Percentiles rank a stretch among this genome's conserved stretches.
These are phyloP conservation scores for Fragum fragum DNA, from an alignment of 2,888 invertebrate species.

Conservation along the genomic window DNA sequence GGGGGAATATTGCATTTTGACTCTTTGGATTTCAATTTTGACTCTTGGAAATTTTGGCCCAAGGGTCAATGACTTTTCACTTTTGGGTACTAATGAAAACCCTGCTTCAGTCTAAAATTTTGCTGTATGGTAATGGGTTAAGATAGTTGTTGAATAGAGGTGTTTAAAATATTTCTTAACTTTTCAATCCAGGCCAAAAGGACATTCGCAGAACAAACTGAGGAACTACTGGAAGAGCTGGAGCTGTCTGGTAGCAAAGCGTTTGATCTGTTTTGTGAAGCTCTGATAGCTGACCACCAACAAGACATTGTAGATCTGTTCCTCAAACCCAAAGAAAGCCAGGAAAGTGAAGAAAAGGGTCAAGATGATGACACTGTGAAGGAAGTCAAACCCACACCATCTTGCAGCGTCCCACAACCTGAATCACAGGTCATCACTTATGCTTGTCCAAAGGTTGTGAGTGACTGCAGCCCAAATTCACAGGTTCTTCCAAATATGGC, in stretches of 20 bases:
- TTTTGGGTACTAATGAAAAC: no score
- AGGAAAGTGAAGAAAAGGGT: conserved; percentile 26
- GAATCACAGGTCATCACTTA: background rate
- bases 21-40: no score
- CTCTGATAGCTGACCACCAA: conserved; percentile 77
- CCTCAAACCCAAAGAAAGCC: conserved; percentile 54
- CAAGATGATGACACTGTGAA: background rate
- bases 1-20: no score
- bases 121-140: no score
- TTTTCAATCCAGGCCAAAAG: conserved; percentile 73
- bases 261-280: conserved; percentile 79
- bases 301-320: conserved; percentile 74
- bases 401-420: background rate
- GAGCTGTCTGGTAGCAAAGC: conserved; percentile 74
- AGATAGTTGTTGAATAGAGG: no score
- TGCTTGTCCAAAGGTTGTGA: background rate
- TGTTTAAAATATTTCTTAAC: no score
- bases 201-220: conserved; percentile 76
- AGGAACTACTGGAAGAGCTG: conserved; percentile 77
- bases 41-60: no score
- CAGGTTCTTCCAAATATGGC: conserved; percentile 22
- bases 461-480: conserved; percentile 17
- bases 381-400: background rate
- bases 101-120: no score
- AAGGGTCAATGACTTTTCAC: no score